Evolutionary conservation across 2,113 vertebrate species (phyloP), one percentile per base, ranked within the genome.

Genomic region (Himantopus leucocephalus): DNA sequence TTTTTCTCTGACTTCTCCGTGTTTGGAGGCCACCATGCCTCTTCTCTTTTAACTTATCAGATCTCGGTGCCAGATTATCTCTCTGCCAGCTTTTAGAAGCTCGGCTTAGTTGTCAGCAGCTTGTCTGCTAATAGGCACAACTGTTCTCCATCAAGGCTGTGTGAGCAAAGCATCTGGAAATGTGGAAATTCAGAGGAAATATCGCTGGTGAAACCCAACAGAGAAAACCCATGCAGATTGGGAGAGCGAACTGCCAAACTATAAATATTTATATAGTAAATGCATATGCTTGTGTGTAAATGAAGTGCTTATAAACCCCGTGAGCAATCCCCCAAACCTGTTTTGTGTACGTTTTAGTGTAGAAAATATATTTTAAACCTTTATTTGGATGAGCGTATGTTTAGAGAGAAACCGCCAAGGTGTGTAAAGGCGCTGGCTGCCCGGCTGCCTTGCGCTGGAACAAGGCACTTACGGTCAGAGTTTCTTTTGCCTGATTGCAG

Each of bases 81-180:
- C 87, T n/a, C 92, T 81, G 91, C 68, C 92, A 94, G 85, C 67
- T 91, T 96, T 96, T 92, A 80, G 88, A 94, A 96, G 90, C 82
- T 93, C 4, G 0, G 23, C 8, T 91, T 63, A 72, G 66, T 93
- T 97, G 94, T 97, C 94, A 94, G 89, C 93, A 95, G 93, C 94
- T 97, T 96, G 79, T 97, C 96, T 95, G 75, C 76, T 93, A 86
- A 91, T 88, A 91, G 91, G 72, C 86, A 93, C 92, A 92, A 93
- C 88, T 95, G 95, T 95, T 96, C 89, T 79, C 71, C 81, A 81
- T 94, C 93, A 88, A 48, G 56, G 64, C 86, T 78, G 58, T 34
- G 17, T 24, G 82, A 90, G 53, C 41, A 81, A 85, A 97, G 88
- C 86, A 85, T 85, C 94, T 96, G 94, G 87, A 96, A 91, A 45